phyloP scores from a whole-genome alignment of 2,797 vertebrate genomes.

The Peromyscus eremicus region DNA sequence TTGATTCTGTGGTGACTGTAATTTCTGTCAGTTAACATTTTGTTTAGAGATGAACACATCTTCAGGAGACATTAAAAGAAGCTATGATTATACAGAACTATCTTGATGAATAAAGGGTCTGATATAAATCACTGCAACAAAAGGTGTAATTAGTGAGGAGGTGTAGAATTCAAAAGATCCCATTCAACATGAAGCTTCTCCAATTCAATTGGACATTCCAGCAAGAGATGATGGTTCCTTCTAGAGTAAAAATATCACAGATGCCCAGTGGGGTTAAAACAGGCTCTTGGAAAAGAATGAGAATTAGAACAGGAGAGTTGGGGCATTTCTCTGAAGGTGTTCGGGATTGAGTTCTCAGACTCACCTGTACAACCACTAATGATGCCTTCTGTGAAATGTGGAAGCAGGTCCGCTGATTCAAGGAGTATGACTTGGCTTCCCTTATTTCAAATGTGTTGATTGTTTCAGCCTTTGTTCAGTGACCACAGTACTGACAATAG shows the following conservation, averaged over 20 bases:
- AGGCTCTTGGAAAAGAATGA: background rate
- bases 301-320: background rate
- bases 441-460: background rate
- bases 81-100: background rate
- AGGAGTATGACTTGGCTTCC: background rate
- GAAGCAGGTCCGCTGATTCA: background rate
- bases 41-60: slow-evolving; percentile 7
- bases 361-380: background rate
- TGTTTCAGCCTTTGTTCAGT: background rate
- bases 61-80: slow-evolving; percentile 32
- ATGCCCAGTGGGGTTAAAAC: background rate
- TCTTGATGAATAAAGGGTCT: background rate
- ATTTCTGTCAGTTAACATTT: slow-evolving; percentile 22
- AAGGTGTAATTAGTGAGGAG: background rate
- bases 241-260: background rate
- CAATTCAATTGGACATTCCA: background rate
- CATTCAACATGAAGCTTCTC: background rate
- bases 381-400: no score
- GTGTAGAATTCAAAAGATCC: background rate
- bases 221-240: background rate
- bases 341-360: background rate
- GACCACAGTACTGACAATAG: background rate
- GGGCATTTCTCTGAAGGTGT: background rate
- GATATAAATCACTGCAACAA: background rate
- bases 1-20: background rate